Percentiles rank a stretch among this genome's conserved stretches.
Conservation (phyloP, 2,888 invertebrate genomes). For the Timandra comae region DNA sequence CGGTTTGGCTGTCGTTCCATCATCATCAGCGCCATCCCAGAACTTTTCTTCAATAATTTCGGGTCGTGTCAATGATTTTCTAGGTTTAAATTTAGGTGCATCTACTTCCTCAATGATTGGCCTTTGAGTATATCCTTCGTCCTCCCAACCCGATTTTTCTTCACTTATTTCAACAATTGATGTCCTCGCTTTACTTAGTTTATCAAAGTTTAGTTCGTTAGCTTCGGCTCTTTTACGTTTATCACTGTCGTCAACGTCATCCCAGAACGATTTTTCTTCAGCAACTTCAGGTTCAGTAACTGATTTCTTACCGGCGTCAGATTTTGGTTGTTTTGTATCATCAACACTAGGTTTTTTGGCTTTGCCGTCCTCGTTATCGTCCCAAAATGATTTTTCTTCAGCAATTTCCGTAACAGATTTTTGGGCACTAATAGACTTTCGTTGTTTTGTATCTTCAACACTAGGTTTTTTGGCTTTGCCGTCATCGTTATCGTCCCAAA, state of each 20-base stretch:
- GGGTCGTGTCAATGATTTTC: constrained; percentile 44
- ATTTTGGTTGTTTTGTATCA: constrained; percentile 36
- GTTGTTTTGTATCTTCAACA: constrained; percentile 37
- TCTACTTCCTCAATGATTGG: constrained; percentile 30
- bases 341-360: constrained; percentile 37
- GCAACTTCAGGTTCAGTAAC: constrained; percentile 39
- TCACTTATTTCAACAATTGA: constrained; percentile 39
- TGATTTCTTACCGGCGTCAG: constrained; percentile 39
- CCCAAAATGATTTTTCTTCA: constrained; percentile 50
- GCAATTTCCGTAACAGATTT: constrained; percentile 41
- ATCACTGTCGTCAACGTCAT: constrained; percentile 38
- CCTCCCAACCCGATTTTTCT: constrained; percentile 47
- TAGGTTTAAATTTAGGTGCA: constrained; percentile 18
- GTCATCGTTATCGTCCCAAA: constrained; percentile 49
- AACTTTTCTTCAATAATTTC: constrained; percentile 45
- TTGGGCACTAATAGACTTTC: constrained; percentile 31
- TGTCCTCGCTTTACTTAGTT: constrained; percentile 28
- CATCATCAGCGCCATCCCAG: constrained; percentile 49
- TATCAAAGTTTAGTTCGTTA: constrained; percentile 33
- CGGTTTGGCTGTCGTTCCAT: constrained; percentile 34
- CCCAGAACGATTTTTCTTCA: constrained; percentile 46
- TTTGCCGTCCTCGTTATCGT: constrained; percentile 41
- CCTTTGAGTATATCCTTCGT: constrained; percentile 36
- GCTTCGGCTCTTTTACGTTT: constrained; percentile 35
- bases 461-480: constrained; percentile 37